Conservation (phyloP, 2,888 invertebrate genomes). For the Polymixis lichenea region DNA sequence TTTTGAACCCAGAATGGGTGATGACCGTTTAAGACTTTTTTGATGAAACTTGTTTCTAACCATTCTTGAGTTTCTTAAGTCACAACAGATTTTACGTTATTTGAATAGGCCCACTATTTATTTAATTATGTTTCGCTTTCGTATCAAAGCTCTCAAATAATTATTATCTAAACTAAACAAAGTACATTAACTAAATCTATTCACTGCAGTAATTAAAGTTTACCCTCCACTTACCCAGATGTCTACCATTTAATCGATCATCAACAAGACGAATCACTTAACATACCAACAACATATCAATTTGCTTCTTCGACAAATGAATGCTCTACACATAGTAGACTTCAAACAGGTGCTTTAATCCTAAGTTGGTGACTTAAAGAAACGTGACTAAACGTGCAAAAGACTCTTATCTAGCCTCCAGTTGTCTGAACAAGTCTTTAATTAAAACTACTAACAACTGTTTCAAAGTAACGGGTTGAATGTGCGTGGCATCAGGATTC, state of each 20-base stretch:
- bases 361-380: slow-evolving; percentile 13
- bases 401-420: background rate
- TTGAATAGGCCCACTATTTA: background rate
- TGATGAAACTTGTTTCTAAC: background rate
- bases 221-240: background rate
- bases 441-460: slow-evolving; percentile 41
- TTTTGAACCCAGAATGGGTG: too few relatives aligned
- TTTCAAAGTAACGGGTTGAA: slow-evolving; percentile 5
- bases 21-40: background rate
- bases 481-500: background rate
- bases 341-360: slow-evolving; percentile 19
- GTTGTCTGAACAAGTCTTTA: slow-evolving; percentile 26
- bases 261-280: slow-evolving; percentile 1
- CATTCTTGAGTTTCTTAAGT: background rate
- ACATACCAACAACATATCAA: slow-evolving; percentile 3
- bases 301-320: background rate
- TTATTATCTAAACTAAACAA: background rate
- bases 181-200: slow-evolving; percentile 16
- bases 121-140: background rate
- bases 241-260: slow-evolving; percentile 10
- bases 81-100: background rate
- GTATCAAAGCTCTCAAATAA: slow-evolving; percentile 5
- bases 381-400: slow-evolving; percentile 30
- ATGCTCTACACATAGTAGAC: background rate
- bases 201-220: slow-evolving; percentile 22